A percentile compares a stretch with the other conserved stretches of the same genome.
Evolutionary conservation across 2,888 invertebrate genomes (phyloP).

Genomic region (Omphaloscelis lunosa): DNA sequence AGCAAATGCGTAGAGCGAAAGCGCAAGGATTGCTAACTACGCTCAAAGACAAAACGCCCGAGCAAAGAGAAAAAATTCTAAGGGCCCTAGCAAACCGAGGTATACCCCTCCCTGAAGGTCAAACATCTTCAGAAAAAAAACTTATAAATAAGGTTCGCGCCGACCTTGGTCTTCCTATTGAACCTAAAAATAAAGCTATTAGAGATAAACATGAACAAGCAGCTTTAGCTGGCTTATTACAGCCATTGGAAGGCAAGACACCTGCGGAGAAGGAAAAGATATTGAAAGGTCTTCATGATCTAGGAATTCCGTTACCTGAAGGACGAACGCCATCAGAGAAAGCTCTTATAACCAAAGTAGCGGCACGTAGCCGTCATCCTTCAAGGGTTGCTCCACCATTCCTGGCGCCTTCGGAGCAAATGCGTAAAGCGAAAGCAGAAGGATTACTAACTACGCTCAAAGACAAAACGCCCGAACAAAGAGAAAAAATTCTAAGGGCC

Average conservation of each 20-base stretch:
- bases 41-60: too few species aligned
- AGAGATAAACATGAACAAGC: slow-evolving; percentile 11
- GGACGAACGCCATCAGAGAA: slow-evolving; percentile 61
- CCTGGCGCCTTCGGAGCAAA: not conserved
- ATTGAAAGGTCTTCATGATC: slow-evolving; percentile 57
- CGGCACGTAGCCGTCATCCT: not conserved
- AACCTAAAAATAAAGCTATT: slow-evolving; percentile 12
- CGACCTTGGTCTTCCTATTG: slow-evolving; percentile 16
- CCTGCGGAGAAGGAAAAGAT: slow-evolving; percentile 67
- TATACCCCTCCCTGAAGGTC: slow-evolving; percentile 55
- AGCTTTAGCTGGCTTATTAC: not conserved
- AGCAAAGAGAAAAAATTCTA: too few species aligned
- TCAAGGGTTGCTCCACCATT: not conserved
- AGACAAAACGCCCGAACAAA: slow-evolving; percentile 64
- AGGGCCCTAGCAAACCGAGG: slow-evolving; percentile 18
- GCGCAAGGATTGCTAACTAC: too few species aligned
- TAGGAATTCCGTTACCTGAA: slow-evolving; percentile 39
- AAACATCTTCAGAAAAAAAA: slow-evolving; percentile 51
- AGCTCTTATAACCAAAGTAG: slow-evolving; percentile 61
- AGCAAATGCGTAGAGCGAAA: too few species aligned
- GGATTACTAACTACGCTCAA: slow-evolving; percentile 30
- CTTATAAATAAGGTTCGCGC: slow-evolving; percentile 10
- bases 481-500: slow-evolving; percentile 64
- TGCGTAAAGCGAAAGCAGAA: slow-evolving; percentile 16
- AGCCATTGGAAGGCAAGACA: slow-evolving; percentile 24